These are phyloP conservation scores for Nothobranchius furzeri DNA, from an alignment of 2,113 vertebrate species.

Conservation along the genomic window DNA sequence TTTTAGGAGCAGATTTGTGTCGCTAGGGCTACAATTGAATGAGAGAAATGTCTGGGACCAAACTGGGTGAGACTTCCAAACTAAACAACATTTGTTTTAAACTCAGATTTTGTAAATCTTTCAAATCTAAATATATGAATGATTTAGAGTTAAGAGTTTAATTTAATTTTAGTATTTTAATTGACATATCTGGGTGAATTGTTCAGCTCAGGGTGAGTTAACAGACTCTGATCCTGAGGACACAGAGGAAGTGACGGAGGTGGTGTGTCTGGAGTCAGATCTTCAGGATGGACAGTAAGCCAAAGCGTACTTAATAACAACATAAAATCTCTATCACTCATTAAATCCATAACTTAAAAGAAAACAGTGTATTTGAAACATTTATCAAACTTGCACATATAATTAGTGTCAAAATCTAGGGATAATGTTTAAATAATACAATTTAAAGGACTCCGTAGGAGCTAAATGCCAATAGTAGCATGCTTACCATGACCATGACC, in stretches of 20 bases:
- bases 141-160: background rate
- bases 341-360: too few species aligned
- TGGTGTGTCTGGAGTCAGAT: constrained; percentile 82
- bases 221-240: constrained; percentile 59
- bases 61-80: constrained; percentile 58
- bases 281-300: constrained; percentile 86
- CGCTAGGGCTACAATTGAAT: constrained; percentile 25
- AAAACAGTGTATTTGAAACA: too few species aligned
- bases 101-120: background rate
- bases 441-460: background rate
- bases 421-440: too few species aligned
- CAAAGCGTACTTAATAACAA: background rate
- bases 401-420: too few species aligned
- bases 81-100: too few species aligned
- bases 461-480: background rate
- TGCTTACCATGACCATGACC: background rate
- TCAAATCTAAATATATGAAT: background rate
- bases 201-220: constrained; percentile 30
- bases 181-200: background rate
- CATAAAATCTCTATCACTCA: too few species aligned
- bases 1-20: constrained; percentile 3
- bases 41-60: constrained; percentile 57
- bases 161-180: background rate
- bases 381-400: too few species aligned
- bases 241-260: constrained; percentile 62